phyloP scores from a whole-genome alignment of 1,140 invertebrate genomes.

The Rhopalosiphum padi region DNA sequence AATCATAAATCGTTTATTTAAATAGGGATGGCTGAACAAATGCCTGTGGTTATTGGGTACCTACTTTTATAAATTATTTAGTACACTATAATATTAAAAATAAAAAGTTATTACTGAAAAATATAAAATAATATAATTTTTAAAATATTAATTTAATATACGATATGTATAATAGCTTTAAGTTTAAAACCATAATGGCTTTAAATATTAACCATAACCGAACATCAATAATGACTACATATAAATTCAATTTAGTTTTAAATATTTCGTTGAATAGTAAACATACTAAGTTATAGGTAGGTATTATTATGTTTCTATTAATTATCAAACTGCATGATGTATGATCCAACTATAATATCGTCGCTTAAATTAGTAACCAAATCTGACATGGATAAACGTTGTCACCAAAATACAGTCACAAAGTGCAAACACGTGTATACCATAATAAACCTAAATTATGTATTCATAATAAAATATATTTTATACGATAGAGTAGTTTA shows the following conservation, averaged over 20 bases:
- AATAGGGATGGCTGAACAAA: no score
- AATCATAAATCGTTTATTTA: background rate
- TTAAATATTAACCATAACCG: background rate
- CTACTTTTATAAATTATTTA: no score
- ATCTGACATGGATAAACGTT: background rate
- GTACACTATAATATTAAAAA: background rate
- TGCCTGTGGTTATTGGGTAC: no score
- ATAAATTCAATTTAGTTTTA: background rate
- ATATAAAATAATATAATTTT: background rate
- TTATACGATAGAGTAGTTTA: background rate
- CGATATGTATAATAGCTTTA: background rate
- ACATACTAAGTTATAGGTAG: background rate
- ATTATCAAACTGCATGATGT: background rate
- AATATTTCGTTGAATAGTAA: background rate
- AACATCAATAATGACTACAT: background rate
- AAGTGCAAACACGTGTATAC: constrained; percentile 35
- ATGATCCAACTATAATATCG: background rate
- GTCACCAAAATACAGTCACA: background rate
- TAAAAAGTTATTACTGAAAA: no score
- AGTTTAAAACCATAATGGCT: background rate
- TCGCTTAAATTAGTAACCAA: background rate
- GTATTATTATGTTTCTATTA: background rate
- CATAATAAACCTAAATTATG: background rate
- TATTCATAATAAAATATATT: background rate
- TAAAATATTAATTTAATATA: background rate